Base-by-base conservation (phyloP, 53 echinoderm and acorn worm genomes). In the Patiria pectinifera region DNA sequence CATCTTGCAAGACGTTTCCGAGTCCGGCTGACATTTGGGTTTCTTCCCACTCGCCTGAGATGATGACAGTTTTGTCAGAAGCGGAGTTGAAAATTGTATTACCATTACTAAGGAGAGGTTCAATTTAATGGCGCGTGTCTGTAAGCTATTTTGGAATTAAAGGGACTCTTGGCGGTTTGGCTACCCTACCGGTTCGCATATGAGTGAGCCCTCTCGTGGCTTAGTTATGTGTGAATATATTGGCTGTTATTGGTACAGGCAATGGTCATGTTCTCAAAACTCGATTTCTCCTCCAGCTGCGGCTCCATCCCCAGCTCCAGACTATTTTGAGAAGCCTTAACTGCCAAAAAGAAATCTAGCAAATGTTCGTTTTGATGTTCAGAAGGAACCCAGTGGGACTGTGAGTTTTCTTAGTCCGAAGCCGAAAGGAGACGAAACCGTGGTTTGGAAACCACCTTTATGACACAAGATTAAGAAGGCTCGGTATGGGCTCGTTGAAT, bases 41-140 rank as follows among this genome's bases (percentile, higher is more conserved):
- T 82, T 59, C 59, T 15, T 79, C 47, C 45, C 58, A 21, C 26
- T 82, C 23, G 82, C 21, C 13, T 0, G 79, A 44, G 15, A 78
- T 11, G 79, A 78, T 43, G 79, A 78, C 79, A 78, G 79, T 78
- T 78, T 78, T 78, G 79, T 78, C 45, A 24, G 79, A 45, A 78
- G 79, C 79, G 6, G 53, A 0, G 44, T 45, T 78, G 14, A 4
- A 45, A 78, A 45, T 78, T 45, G 11, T 74, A 74, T 74, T 74
- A 74, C 15, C n/a, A 74, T 74, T 74, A n/a, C 74, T 74, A 18
- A 24, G 22, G 24, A 23, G 74, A 74, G 74, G 74, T 24, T 74
- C 74, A n/a, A 24, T 74, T 74, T 74, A 74, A 74, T 23, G 74
- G 74, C 74, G 10, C 19, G 74, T 23, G 74, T 74, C 74, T 74